Evolutionary conservation across 1,140 invertebrate species (phyloP).

Genomic region (Nautilus pompilius): DNA sequence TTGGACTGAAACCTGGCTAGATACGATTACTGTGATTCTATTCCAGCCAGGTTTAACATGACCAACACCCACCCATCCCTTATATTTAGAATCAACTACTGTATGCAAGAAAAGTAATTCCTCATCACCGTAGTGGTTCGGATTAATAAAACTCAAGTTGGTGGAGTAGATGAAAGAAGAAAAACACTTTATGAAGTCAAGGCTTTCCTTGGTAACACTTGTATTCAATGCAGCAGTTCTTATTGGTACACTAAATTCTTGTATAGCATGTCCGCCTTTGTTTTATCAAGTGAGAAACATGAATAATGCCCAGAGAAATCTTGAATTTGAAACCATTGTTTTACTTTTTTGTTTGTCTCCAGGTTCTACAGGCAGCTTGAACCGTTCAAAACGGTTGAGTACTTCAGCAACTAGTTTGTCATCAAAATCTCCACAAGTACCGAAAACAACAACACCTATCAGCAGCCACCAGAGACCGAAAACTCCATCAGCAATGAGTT

Average conservation of each 20-base stretch:
- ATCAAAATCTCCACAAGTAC: background rate
- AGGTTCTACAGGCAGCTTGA: constrained; percentile 40
- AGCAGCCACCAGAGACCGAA: background rate
- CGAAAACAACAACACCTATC: background rate
- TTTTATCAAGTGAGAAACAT: background rate
- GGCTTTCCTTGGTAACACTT: background rate
- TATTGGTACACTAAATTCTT: background rate
- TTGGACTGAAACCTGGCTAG: too few species aligned
- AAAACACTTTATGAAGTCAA: background rate
- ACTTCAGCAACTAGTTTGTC: constrained; percentile 29
- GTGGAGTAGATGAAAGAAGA: too few species aligned
- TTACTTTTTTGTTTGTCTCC: constrained; percentile 2
- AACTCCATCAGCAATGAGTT: background rate
- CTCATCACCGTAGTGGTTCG: too few species aligned
- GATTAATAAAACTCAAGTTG: too few species aligned
- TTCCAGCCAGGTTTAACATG: too few species aligned
- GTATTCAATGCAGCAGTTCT: background rate
- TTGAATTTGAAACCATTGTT: background rate
- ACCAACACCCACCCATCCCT: too few species aligned
- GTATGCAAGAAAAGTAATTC: too few species aligned
- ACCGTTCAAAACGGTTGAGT: constrained; percentile 27
- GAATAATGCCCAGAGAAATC: background rate
- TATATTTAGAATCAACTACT: too few species aligned
- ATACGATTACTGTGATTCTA: too few species aligned
- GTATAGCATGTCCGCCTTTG: background rate